Base-by-base conservation (phyloP, 2,797 vertebrate genomes). In the Glyptemys insculpta region DNA sequence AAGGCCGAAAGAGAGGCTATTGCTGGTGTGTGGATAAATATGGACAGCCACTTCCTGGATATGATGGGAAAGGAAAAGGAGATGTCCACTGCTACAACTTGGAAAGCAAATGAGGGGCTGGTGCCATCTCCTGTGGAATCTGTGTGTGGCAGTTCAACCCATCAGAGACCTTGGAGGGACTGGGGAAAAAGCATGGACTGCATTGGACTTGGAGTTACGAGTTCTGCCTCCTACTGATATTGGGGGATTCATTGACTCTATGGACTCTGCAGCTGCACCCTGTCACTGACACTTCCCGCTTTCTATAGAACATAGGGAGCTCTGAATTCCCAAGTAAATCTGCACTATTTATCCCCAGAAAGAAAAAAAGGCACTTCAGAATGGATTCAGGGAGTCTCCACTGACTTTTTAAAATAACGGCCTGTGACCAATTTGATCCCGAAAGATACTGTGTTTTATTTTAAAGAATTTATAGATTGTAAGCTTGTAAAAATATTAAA, bases 11-110 rank as follows among this genome's bases (percentile, higher is more conserved):
- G 97, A 99, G 99, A 86, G 99, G 99, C 90, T 99, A 99, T 98
- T 99, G 99, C 98, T 99, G 99, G 99, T 99, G 99, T 0, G 99
- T 99, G 98, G 99, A 99, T 98, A 99, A 99, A 97, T 99, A 99
- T 0, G 99, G 99, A 72, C 99, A 99, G 95, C 98, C 99, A 0
- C 98, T 99, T 96, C 99, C 99, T 1, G 98, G 99, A 37, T 99
- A 99, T 54, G 98, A 99, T 76, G 97, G 98, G 79, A 99, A 98
- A 96, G 99, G 98, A 90, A 98, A 97, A 94, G 99, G 98, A 89
- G 99, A 99, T 52, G 96, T 98, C 96, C 99, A 99, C 92, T 99
- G 99, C 98, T 99, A 99, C 96, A 98, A 98, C 97, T 95, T 98
- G 89, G 98, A 98, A 93, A 98, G 96, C 94, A 98, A 98, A 87